A percentile compares a stretch with the other conserved stretches of the same genome.
Conservation (phyloP, 2,888 invertebrate species). For the Sicus ferrugineus region DNA sequence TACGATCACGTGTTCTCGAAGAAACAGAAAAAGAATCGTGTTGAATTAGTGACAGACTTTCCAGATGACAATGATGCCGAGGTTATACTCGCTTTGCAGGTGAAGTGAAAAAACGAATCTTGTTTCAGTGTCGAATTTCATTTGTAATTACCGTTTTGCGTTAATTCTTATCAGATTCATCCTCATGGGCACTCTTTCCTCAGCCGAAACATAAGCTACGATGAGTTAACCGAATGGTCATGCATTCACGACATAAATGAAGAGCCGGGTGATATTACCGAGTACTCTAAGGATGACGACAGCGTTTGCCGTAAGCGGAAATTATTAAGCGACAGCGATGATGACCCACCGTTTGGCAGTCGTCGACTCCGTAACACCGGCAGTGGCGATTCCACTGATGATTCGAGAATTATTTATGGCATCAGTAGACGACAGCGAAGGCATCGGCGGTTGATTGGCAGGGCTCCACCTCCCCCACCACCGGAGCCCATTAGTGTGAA, state of each 20-base stretch:
- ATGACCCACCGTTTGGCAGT: slow-evolving; percentile 39
- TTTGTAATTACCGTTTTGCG: neutral
- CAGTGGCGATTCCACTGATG: slow-evolving; percentile 14
- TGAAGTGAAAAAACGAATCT: slow-evolving; percentile 46
- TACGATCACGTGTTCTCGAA: slow-evolving; percentile 84
- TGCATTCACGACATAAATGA: slow-evolving; percentile 93
- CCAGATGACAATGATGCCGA: slow-evolving; percentile 86
- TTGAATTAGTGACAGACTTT: slow-evolving; percentile 92
- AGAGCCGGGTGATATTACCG: slow-evolving; percentile 63
- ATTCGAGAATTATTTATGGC: slow-evolving; percentile 17
- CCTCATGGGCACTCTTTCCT: slow-evolving; percentile 79
- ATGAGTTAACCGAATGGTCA: slow-evolving; percentile 92
- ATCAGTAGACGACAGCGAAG: slow-evolving; percentile 20
- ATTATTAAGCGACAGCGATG: slow-evolving; percentile 44
- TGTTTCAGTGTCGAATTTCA: neutral
- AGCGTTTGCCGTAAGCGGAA: slow-evolving; percentile 48
- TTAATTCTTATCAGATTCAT: slow-evolving; percentile 59
- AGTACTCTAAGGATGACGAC: slow-evolving; percentile 47
- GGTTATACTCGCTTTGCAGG: slow-evolving; percentile 87
- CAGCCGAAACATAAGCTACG: slow-evolving; percentile 85
- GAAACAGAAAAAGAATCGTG: slow-evolving; percentile 78
- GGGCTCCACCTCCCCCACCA: slow-evolving; percentile 35
- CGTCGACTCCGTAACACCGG: neutral
- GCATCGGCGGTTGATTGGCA: slow-evolving; percentile 9
- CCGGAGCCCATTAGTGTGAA: slow-evolving; percentile 25